Evolutionary conservation across 2,888 invertebrate genomes (phyloP).

Genomic region (Coelinius sp.): DNA sequence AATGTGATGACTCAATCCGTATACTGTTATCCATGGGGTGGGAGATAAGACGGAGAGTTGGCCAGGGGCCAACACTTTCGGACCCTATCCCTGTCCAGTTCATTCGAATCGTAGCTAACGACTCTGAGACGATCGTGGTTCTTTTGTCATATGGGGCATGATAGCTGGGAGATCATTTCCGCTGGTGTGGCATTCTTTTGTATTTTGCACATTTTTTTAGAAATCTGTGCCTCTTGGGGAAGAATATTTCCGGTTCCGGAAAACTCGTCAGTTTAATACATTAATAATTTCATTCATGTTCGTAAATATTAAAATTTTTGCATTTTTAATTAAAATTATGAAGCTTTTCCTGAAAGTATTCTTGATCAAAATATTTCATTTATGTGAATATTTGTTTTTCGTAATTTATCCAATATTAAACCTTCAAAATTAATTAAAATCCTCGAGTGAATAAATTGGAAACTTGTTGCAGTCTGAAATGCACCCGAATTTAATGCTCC

Average conservation of each 20-base stretch:
- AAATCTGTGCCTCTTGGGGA: neutral
- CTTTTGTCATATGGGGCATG: neutral
- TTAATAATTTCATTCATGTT: neutral
- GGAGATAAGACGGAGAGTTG: neutral
- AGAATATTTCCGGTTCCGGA: neutral
- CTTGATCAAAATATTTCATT: no score
- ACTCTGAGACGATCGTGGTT: neutral
- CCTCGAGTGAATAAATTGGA: neutral
- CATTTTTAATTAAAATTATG: no score
- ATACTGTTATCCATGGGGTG: neutral
- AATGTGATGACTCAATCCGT: slow-evolving; percentile 20
- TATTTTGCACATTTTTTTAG: neutral
- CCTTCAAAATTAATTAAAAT: neutral
- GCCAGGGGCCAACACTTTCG: neutral
- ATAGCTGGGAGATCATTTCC: neutral
- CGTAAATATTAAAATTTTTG: neutral
- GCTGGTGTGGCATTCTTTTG: neutral
- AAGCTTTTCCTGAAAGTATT: no score
- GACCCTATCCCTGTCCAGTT: neutral
- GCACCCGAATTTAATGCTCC: neutral
- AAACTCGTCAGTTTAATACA: neutral
- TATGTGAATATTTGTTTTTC: no score
- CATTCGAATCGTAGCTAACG: neutral
- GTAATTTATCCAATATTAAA: no score
- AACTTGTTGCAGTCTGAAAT: neutral